phyloP scores from a whole-genome alignment of 1,140 invertebrate genomes.

The Drosophila prosaltans region DNA sequence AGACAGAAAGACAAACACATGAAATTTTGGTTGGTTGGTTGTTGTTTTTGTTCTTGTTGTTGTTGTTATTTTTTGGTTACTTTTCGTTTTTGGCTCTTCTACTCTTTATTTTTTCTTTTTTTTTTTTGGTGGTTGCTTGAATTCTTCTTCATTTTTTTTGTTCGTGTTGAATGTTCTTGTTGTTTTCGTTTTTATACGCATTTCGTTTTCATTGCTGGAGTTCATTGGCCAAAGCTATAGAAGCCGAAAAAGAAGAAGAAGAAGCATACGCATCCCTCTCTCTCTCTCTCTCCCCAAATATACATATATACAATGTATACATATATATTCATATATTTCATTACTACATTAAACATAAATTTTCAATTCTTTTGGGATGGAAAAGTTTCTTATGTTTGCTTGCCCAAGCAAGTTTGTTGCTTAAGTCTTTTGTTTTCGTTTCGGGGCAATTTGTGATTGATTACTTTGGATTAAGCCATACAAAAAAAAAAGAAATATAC shows the following conservation, averaged over 20 bases:
- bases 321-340: constrained; percentile 8
- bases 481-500: neutral
- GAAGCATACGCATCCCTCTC: constrained; percentile 49
- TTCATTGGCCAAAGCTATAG: constrained; percentile 63
- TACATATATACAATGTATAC: neutral
- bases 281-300: constrained; percentile 27
- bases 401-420: constrained; percentile 56
- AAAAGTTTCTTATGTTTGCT: constrained; percentile 13
- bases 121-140: constrained; percentile 30
- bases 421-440: constrained; percentile 69
- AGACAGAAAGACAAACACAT: constrained; percentile 59
- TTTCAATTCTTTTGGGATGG: constrained; percentile 29
- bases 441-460: constrained; percentile 58
- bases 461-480: constrained; percentile 67
- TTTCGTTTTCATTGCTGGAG: constrained; percentile 80
- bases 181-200: constrained; percentile 78
- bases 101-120: constrained; percentile 26
- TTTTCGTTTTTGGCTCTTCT: constrained; percentile 31
- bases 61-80: constrained; percentile 34
- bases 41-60: constrained; percentile 54
- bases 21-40: constrained; percentile 51
- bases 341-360: constrained; percentile 42
- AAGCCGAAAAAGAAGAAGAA: constrained; percentile 23
- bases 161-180: constrained; percentile 59
- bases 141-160: constrained; percentile 51